A percentile compares a stretch with the other conserved stretches of the same genome.
Evolutionary conservation across 1,140 invertebrate genomes (phyloP).

Genomic region (Dryas iulia): DNA sequence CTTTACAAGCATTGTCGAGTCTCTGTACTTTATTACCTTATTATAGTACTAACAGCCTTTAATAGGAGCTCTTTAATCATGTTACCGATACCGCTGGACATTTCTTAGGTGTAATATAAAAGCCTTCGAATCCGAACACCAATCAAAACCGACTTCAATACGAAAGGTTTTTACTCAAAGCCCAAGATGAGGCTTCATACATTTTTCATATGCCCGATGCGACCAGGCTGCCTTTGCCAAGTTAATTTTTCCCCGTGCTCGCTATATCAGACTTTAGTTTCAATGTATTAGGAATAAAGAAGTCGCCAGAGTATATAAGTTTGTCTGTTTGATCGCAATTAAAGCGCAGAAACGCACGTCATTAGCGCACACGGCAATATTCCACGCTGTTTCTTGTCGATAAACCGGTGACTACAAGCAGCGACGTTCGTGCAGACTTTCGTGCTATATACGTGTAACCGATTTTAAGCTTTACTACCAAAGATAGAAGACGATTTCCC

Average conservation of each 20-base stretch:
- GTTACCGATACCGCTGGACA: conserved; percentile 30
- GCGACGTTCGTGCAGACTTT: conserved; percentile 26
- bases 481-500: background rate
- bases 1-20: background rate
- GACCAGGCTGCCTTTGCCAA: conserved; percentile 49
- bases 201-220: conserved; percentile 66
- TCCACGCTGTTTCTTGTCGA: conserved; percentile 70
- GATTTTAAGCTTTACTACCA: conserved; percentile 9
- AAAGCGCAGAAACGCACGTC: conserved; percentile 74
- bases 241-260: conserved; percentile 14
- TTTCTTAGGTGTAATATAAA: conserved; percentile 57
- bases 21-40: conserved; percentile 19
- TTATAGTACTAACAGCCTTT: conserved; percentile 23
- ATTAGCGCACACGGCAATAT: conserved; percentile 74
- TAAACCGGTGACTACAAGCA: conserved; percentile 48
- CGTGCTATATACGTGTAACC: background rate
- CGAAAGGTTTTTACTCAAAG: conserved; percentile 52
- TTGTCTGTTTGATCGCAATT: conserved; percentile 71
- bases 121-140: conserved; percentile 55
- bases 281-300: conserved; percentile 7
- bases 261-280: conserved; percentile 34
- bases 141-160: conserved; percentile 65
- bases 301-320: conserved; percentile 42
- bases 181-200: conserved; percentile 64
- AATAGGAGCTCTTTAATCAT: conserved; percentile 33